Evolutionary conservation across 2,888 invertebrate species (phyloP).

Genomic region (Eledona agricola): DNA sequence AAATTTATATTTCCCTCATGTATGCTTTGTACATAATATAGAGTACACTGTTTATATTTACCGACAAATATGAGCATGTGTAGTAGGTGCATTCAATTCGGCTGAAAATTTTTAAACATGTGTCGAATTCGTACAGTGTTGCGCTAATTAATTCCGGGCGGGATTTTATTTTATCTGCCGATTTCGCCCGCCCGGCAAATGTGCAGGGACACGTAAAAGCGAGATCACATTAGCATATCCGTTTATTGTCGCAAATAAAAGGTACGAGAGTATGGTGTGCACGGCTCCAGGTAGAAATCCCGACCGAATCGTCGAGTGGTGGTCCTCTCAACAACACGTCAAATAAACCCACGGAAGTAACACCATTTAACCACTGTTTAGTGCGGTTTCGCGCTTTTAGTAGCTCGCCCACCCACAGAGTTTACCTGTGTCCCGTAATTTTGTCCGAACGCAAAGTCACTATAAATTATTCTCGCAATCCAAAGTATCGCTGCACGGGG

Average conservation of each 20-base stretch:
- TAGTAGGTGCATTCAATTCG: conserved; percentile 57
- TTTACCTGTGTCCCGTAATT: conserved; percentile 29
- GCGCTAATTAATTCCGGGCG: conserved; percentile 22
- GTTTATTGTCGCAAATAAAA: conserved; percentile 30
- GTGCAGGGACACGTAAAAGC: conserved; percentile 30
- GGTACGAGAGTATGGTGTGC: conserved; percentile 16
- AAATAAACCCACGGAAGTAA: conserved; percentile 37
- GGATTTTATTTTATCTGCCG: conserved; percentile 23
- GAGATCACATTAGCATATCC: conserved; percentile 34
- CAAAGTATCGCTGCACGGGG: too few species aligned
- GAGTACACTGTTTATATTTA: conserved; percentile 61
- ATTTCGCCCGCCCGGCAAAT: conserved; percentile 21
- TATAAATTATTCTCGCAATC: conserved; percentile 4
- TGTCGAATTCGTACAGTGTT: too few species aligned
- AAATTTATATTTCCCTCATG: conserved; percentile 58
- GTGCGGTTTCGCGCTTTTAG: conserved; percentile 38
- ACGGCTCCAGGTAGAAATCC: conserved; percentile 23
- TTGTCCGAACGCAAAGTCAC: conserved; percentile 19
- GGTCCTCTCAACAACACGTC: conserved; percentile 29
- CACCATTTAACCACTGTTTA: conserved; percentile 33
- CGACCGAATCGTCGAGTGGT: conserved; percentile 25
- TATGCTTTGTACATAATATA: conserved; percentile 59
- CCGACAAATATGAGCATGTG: conserved; percentile 58
- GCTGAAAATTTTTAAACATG: conserved; percentile 55
- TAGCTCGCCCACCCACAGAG: conserved; percentile 35